Base-by-base conservation (phyloP, 2,113 vertebrate species). In the Tor tambroides region DNA sequence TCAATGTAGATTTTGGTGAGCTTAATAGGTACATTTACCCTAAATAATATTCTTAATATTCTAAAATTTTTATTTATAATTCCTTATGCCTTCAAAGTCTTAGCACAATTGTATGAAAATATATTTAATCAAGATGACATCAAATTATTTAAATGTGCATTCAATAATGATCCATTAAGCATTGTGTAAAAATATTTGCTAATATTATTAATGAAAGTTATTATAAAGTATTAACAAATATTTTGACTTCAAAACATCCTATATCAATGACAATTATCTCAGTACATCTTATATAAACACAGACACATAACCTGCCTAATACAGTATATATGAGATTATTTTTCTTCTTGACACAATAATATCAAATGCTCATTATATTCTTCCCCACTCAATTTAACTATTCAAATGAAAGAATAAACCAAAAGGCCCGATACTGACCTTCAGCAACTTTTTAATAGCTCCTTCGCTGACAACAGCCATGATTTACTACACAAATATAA, bases 371-470 rank as follows among this genome's bases (percentile, higher is more conserved):
- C 7, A 19, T 30, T 26, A 78, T 79, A 79, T 19, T 56, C 17
- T 10, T 51, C 17, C 4, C 5, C 17, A 2, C 4, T 30, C 7
- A 9, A 35, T 35, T 4, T 8, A 30, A 54, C 14, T 6, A 51
- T 86, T 80, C 32, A 69, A 59, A 63, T 78, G 4, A 51, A 15
- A 75, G 11, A 67, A n/a, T 84, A 14, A 69, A 49, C n/a, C n/a
- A n/a, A n/a, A n/a, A n/a, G n/a, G n/a, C n/a, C n/a, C 0, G 0
- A 4, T 51, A 84, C 93, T 94, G 88, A 99, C 98, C 97, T 99
- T 99, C 21, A 99, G 94, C 97, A 98, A 97, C 86, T 98, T 99
- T 94, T 98, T 99, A 77, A 99, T 95, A 91, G 94, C 94, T 49
- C 91, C 93, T 92, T 99, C 97, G 88, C 94, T 89, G 93, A 96